These are phyloP conservation scores for Psylliodes chrysocephalus DNA, from an alignment of 2,888 invertebrate genomes.

Conservation along the genomic window DNA sequence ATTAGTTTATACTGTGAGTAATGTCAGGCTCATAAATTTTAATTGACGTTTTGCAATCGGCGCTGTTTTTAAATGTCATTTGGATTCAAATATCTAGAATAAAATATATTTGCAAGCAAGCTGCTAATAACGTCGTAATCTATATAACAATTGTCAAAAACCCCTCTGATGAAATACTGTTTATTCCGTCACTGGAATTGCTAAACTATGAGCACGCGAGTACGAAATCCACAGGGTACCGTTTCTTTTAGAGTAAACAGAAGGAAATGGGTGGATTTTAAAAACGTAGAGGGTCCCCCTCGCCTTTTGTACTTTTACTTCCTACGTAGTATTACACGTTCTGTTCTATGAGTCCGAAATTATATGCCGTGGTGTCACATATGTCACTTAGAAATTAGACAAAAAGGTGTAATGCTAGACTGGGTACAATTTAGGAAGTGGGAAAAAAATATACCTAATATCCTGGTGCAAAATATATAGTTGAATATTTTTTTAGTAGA, in stretches of 20 bases:
- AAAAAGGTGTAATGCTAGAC: slow-evolving; percentile 23
- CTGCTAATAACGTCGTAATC: no score
- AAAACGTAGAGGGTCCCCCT: slow-evolving; percentile 47
- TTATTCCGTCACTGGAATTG: slow-evolving; percentile 33
- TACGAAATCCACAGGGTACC: slow-evolving; percentile 29
- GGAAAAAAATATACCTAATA: neutral
- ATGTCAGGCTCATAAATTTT: no score
- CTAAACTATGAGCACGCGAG: slow-evolving; percentile 44
- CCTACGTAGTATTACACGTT: slow-evolving; percentile 39
- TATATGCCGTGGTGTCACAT: slow-evolving; percentile 25
- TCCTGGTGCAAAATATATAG: neutral
- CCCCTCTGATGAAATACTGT: no score
- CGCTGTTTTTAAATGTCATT: no score
- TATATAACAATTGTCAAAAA: no score
- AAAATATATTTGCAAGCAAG: no score
- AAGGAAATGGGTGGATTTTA: slow-evolving; percentile 52
- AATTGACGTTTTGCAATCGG: no score
- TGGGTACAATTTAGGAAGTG: neutral
- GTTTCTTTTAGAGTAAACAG: slow-evolving; percentile 31
- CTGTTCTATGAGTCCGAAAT: slow-evolving; percentile 14
- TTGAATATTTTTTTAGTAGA: no score
- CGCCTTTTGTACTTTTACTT: slow-evolving; percentile 45
- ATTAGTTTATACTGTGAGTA: no score
- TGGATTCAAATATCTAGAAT: no score
- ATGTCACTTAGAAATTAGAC: slow-evolving; percentile 24